Evolutionary conservation across 1,140 invertebrate genomes (phyloP).

Genomic region (Microplitis mediator): DNA sequence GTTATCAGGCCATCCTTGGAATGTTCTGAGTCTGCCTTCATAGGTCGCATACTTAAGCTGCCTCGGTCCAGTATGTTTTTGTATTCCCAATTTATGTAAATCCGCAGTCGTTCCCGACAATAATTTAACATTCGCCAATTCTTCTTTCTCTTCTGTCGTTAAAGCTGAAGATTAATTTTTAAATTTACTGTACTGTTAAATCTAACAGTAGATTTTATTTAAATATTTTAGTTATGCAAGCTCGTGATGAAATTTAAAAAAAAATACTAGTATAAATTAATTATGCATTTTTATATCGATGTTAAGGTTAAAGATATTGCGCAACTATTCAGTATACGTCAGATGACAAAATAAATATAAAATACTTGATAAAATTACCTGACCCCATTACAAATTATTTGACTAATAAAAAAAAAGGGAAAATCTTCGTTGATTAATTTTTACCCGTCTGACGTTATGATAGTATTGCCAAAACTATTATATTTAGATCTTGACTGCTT

Average conservation of each 20-base stretch:
- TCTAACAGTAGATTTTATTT: neutral
- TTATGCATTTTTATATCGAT: neutral
- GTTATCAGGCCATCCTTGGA: conserved; percentile 67
- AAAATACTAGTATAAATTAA: neutral
- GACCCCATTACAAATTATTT: conserved; percentile 26
- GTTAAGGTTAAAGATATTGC: too few relatives aligned
- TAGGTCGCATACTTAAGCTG: conserved; percentile 68
- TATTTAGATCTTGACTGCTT: conserved; percentile 20
- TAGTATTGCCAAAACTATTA: conserved; percentile 17
- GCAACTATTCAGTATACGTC: neutral
- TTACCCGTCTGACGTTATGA: neutral
- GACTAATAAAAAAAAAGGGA: too few relatives aligned
- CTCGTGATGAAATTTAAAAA: conserved; percentile 1
- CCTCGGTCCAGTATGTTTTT: conserved; percentile 68
- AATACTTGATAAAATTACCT: conserved; percentile 23
- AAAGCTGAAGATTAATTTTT: neutral
- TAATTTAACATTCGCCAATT: conserved; percentile 49
- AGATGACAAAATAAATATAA: neutral
- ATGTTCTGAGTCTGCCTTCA: conserved; percentile 70
- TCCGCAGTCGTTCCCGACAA: conserved; percentile 47
- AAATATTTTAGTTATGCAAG: conserved; percentile 12
- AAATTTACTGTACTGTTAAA: neutral
- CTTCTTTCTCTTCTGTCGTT: conserved; percentile 40
- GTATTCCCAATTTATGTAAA: conserved; percentile 68
- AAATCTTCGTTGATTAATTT: too few relatives aligned